Percentiles rank a stretch among this genome's conserved stretches.
Conservation (phyloP, 1,140 invertebrate species). For the Grapholita molesta region DNA sequence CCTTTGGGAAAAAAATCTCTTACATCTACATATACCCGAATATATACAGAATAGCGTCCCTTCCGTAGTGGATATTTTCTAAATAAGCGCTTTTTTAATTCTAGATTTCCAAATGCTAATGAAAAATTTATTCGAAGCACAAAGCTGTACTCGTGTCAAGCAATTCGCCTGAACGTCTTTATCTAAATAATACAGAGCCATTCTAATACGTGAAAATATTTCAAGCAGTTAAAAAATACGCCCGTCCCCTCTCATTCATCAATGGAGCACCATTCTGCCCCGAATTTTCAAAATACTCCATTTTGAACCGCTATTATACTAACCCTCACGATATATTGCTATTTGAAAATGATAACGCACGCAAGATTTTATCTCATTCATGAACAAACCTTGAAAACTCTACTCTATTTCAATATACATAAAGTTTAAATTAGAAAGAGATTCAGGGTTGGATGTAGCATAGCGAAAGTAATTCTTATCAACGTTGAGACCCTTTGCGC, state of each 20-base stretch:
- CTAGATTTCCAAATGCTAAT: not conserved
- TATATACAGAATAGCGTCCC: too few species aligned
- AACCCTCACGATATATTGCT: slow-evolving; percentile 1
- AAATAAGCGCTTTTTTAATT: too few species aligned
- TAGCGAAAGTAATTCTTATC: not conserved
- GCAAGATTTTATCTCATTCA: not conserved
- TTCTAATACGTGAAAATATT: slow-evolving; percentile 7
- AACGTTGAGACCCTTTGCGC: not conserved
- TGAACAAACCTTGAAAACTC: not conserved
- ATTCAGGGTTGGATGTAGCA: not conserved
- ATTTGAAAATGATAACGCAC: not conserved
- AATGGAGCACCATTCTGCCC: not conserved
- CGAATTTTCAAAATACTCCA: slow-evolving; percentile 11
- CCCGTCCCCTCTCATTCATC: not conserved
- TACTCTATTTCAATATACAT: not conserved
- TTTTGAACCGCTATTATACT: slow-evolving; percentile 1
- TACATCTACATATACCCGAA: too few species aligned
- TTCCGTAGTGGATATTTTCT: too few species aligned
- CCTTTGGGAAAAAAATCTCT: too few species aligned
- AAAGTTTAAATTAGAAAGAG: not conserved
- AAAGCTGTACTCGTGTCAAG: not conserved
- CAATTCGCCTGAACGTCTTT: not conserved
- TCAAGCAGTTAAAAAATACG: slow-evolving; percentile 6
- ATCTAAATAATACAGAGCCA: not conserved
- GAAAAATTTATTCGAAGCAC: not conserved